These are phyloP conservation scores for Molorchus minor DNA, from an alignment of 2,888 invertebrate genomes.

Conservation along the genomic window DNA sequence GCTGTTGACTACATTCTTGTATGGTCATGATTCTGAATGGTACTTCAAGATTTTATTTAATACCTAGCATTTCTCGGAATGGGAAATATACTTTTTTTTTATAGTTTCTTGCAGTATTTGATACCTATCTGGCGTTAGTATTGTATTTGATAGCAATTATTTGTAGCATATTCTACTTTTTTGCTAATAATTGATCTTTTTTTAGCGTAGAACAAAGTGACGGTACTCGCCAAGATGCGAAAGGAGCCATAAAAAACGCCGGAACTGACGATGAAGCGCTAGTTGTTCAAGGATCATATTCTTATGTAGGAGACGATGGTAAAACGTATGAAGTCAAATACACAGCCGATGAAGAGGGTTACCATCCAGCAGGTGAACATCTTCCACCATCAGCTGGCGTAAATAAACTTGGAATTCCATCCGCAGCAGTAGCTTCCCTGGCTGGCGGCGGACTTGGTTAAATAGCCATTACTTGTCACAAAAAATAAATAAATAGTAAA, in stretches of 20 bases:
- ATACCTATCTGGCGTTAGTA: too few relatives aligned
- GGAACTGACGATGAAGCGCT: slow-evolving; percentile 64
- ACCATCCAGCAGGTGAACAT: slow-evolving; percentile 57
- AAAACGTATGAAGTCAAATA: slow-evolving; percentile 65
- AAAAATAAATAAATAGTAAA: too few relatives aligned
- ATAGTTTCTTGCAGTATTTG: too few relatives aligned
- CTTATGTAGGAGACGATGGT: slow-evolving; percentile 67
- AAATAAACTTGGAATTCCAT: slow-evolving; percentile 55
- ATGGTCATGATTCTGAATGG: too few relatives aligned
- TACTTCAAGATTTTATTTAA: too few relatives aligned
- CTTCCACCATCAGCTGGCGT: slow-evolving; percentile 47
- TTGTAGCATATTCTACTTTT: too few relatives aligned
- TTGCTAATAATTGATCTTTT: too few relatives aligned
- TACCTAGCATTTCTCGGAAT: too few relatives aligned
- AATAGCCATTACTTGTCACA: too few relatives aligned
- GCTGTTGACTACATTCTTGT: too few relatives aligned
- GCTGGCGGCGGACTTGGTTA: slow-evolving; percentile 53
- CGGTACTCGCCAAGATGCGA: slow-evolving; percentile 65
- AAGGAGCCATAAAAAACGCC: slow-evolving; percentile 61
- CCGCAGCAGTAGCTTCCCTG: slow-evolving; percentile 54
- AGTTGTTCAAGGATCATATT: slow-evolving; percentile 66
- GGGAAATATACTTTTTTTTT: too few relatives aligned
- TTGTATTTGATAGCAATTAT: too few relatives aligned
- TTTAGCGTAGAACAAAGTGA: slow-evolving; percentile 60
- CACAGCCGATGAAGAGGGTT: slow-evolving; percentile 68